These are phyloP conservation scores for Poecilia picta DNA, from an alignment of 2,797 vertebrate genomes.

Conservation along the genomic window DNA sequence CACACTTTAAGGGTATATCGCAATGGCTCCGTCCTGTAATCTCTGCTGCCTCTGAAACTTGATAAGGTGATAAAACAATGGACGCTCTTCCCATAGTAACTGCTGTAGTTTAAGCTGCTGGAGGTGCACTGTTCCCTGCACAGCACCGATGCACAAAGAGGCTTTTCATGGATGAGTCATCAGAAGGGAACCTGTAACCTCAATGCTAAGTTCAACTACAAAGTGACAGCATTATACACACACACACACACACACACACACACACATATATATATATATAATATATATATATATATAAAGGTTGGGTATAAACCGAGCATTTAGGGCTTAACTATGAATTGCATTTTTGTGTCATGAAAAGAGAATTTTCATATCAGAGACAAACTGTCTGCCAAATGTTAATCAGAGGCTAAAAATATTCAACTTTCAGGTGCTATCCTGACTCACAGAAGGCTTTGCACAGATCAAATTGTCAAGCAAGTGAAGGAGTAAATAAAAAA, in stretches of 20 bases:
- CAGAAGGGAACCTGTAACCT: conserved; percentile 3
- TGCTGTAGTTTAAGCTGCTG: not conserved
- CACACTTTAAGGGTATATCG: not conserved
- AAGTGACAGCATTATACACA: conserved; percentile 9
- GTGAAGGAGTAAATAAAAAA: not conserved
- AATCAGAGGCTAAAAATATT: conserved; percentile 7
- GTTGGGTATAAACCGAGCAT: not conserved
- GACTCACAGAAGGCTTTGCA: not conserved
- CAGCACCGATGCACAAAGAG: not conserved
- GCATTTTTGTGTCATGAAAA: conserved; percentile 1
- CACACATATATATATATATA: too few relatives aligned
- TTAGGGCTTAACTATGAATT: not conserved
- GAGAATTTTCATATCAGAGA: not conserved
- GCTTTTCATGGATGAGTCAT: conserved; percentile 14
- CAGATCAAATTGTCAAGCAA: not conserved
- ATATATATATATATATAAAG: not conserved
- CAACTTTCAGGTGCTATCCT: not conserved
- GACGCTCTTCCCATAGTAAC: not conserved
- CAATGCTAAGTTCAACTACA: conserved; percentile 5
- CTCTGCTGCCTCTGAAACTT: not conserved
- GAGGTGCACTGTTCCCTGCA: not conserved
- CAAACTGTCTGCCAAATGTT: conserved; percentile 13
- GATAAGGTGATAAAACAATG: not conserved
- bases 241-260: too few relatives aligned
- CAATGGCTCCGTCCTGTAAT: not conserved